Evolutionary conservation across 2,797 vertebrate genomes (phyloP).

Genomic region (Schizothorax lantsangensis): DNA sequence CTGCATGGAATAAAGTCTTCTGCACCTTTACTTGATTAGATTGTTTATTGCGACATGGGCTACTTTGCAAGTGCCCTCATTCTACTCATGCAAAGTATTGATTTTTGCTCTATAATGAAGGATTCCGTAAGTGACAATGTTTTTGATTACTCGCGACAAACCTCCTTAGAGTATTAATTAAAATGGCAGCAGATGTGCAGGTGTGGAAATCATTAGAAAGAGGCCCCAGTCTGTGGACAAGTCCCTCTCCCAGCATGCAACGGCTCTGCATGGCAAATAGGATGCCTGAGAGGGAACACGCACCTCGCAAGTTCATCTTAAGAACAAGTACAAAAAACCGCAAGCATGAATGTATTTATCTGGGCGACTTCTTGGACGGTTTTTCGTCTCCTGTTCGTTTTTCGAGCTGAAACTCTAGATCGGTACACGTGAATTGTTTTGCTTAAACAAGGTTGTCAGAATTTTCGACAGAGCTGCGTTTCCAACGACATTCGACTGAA

Average conservation of each 20-base stretch:
- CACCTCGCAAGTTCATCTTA: constrained; percentile 84
- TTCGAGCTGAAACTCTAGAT: constrained; percentile 30
- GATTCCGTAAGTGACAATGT: constrained; percentile 89
- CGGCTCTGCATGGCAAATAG: constrained; percentile 87
- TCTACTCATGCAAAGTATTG: constrained; percentile 88
- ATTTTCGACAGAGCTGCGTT: constrained; percentile 15
- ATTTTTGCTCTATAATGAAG: constrained; percentile 77
- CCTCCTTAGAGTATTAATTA: constrained; percentile 96
- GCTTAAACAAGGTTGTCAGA: constrained; percentile 28
- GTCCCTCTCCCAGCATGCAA: constrained; percentile 79
- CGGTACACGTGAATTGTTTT: constrained; percentile 7
- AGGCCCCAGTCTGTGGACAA: constrained; percentile 64
- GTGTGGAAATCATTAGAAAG: constrained; percentile 88
- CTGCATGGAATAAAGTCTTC: constrained; percentile 13
- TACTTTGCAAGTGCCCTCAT: constrained; percentile 85
- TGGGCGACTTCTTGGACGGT: background rate
- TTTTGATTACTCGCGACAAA: constrained; percentile 92
- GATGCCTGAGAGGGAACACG: constrained; percentile 79
- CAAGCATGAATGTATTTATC: constrained; percentile 14
- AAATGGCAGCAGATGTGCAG: constrained; percentile 91
- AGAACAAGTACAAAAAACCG: constrained; percentile 28
- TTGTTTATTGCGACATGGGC: constrained; percentile 86
- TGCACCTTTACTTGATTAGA: constrained; percentile 41
- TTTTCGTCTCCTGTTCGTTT: constrained; percentile 34
- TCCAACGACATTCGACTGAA: constrained; percentile 8